phyloP scores from a whole-genome alignment of 2,888 invertebrate species.

The Synanthedon myopaeformis region DNA sequence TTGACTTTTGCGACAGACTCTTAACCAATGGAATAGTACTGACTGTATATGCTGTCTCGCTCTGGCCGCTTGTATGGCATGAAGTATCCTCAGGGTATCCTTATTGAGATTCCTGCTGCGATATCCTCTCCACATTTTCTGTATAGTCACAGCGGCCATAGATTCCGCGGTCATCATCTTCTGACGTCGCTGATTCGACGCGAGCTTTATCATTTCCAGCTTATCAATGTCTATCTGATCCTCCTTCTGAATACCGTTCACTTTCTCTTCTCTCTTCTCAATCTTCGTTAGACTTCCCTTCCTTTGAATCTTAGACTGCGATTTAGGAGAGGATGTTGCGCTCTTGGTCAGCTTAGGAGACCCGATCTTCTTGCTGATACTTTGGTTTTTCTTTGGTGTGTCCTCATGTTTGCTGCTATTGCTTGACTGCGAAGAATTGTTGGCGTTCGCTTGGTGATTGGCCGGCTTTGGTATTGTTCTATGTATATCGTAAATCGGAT shows the following conservation, averaged over 20 bases:
- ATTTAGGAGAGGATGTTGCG: slow-evolving; percentile 58
- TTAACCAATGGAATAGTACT: slow-evolving; percentile 26
- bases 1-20: too few species aligned
- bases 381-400: slow-evolving; percentile 20
- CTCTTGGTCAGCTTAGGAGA: slow-evolving; percentile 60
- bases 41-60: slow-evolving; percentile 88
- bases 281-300: slow-evolving; percentile 47
- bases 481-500: slow-evolving; percentile 61
- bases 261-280: slow-evolving; percentile 31
- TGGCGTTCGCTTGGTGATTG: slow-evolving; percentile 24
- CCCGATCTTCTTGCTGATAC: slow-evolving; percentile 31
- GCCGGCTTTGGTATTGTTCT: slow-evolving; percentile 38
- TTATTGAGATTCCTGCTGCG: slow-evolving; percentile 80
- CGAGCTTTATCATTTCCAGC: slow-evolving; percentile 43
- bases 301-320: slow-evolving; percentile 46
- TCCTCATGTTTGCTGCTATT: slow-evolving; percentile 50
- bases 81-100: slow-evolving; percentile 72
- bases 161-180: slow-evolving; percentile 50
- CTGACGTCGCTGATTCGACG: slow-evolving; percentile 52
- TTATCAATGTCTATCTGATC: slow-evolving; percentile 42
- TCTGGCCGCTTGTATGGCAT: slow-evolving; percentile 80
- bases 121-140: slow-evolving; percentile 89
- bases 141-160: slow-evolving; percentile 81
- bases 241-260: slow-evolving; percentile 32
- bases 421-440: slow-evolving; percentile 43